Base-by-base conservation (phyloP, 2,113 vertebrate species). In the Anser brachyrhynchus region DNA sequence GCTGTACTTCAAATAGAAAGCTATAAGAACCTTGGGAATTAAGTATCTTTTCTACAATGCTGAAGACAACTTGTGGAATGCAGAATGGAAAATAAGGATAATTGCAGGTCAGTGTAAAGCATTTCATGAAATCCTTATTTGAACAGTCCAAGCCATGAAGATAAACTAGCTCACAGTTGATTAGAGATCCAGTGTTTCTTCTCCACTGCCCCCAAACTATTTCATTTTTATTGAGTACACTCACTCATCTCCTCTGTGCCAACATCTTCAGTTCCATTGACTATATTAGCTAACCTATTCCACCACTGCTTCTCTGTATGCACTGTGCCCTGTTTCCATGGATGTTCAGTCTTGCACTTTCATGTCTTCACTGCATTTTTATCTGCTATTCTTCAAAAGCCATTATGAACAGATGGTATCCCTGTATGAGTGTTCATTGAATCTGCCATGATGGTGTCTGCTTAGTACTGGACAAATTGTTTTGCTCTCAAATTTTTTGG, bases 401-500 rank as follows among this genome's bases (percentile, higher is more conserved):
- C 57, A 61, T 92, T 89, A 74, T 0, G 9, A 93, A 83, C 89
- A 95, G 94, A 92, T 89, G 85, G 77, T 3, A 44, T 52, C 81
- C 39, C 81, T 71, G 71, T 71, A 75, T 51, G 76, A 92, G 55
- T 9, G 51, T 51, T 83, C 94, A 44, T 55, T 92, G 77, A 92
- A 29, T 78, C 81, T 87, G 77, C 76, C 77, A 39, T 33, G 31
- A 79, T 79, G 51, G 51, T 51, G 44, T 44, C 76, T 92, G 31
- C 51, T 83, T 83, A 95, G 85, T 55, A 29, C 57, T 79, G 77
- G 92, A 92, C 85, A 93, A 95, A 89, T 46, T 83, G 72, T 79
- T 83, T 83, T 59, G 57, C 67, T 87, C 74, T 62, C 76, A 66
- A 83, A 89, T 57, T 83, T 92, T 89, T 86, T 89, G 76, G 54